Evolutionary conservation across 2,113 vertebrate species (phyloP), one percentile per base, ranked within the genome.

Genomic region (Myiozetetes cayanensis): DNA sequence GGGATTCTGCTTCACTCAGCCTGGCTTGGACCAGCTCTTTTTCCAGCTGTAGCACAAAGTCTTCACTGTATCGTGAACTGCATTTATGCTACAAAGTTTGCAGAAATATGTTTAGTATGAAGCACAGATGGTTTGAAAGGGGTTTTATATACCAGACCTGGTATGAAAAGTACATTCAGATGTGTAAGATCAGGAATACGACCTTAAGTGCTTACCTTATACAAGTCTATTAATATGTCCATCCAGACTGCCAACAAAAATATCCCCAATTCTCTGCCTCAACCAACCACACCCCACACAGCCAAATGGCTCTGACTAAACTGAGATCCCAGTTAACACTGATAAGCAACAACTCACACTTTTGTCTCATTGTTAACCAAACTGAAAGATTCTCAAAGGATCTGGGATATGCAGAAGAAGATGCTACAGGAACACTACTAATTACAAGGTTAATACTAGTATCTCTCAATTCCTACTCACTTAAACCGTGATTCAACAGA

Each of bases 1-100:
- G 99, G 81, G 99, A 99, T 95, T 99, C 99, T 1, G 99, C 99
- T 97, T 99, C 99, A 95, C 98, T 99, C 92, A 99, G 98, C 59
- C 99, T 98, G 82, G 99, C 99, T 96, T 99, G 99, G 16, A 99
- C 99, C 61, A 99, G 97, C 95, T 99, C 99, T 85, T 98, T 98
- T 97, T 99, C 99, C 97, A 99, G 97, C 95, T 99, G 99, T 80
- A 99, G 98, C 89, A 99, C 98, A 70, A 98, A 99, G 96, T 99
- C 99, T 98, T 99, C 99, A 31, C 98, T 98, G 98, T 98, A 99
- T 74, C 97, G 98, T 93, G 98, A 98, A 96, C 98, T 98, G 96
- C 98, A 98, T 96, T 99, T 99, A 98, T 99, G 98, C 97, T 98
- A 98, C 62, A 98, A 98, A 97, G 91, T 90, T 97, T 97, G 97